Base-by-base conservation (phyloP, 1,140 invertebrate genomes). In the Aphelinus certus region DNA sequence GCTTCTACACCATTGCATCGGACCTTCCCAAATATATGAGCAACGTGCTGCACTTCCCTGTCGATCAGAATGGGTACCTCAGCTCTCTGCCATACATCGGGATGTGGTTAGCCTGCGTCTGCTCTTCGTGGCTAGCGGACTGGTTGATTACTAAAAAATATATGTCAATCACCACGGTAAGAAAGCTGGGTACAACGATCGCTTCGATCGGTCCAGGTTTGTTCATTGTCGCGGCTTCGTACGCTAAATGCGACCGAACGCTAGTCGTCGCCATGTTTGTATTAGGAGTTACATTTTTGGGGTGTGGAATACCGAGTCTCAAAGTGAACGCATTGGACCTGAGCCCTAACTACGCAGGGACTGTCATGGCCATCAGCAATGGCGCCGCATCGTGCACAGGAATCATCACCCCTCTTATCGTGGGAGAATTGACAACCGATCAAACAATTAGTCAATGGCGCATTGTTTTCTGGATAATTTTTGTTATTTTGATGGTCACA, bases 11-110 rank as follows among this genome's bases (percentile, higher is more conserved):
- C 2, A 94, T 97, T 90, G 92, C 98, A 0, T 97, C 95, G 2
- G 94, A 96, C 84, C 87, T 98, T 26, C 97, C 97, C 2, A 95
- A 95, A 90, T 98, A 97, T 86, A 95, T 98, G 92, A 93, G 93
- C 75, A 92, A 94, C 83, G 93, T 97, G 1, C 87, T 98, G 7
- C 92, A 95, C 81, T 97, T 95, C 85, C 91, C 94, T 76, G 94
- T 97, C 58, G 92, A 90, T 78, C 83, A 90, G 78, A 93, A 94
- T 75, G 93, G 93, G 2, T 84, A 91, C 1, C 88, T 93, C 26
- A 93, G 92, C 1, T 90, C 93, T 0, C 75, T 94, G 46, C 93
- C 93, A 0, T 95, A 94, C 78, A 82, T 93, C 0, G 88, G 90
- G 64, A 94, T 94, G 93, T 94, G 92, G 92, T 86, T 94, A 10